A percentile compares a stretch with the other conserved stretches of the same genome.
These are phyloP conservation scores for Promerops cafer DNA, from an alignment of 2,113 vertebrate species.

Conservation along the genomic window DNA sequence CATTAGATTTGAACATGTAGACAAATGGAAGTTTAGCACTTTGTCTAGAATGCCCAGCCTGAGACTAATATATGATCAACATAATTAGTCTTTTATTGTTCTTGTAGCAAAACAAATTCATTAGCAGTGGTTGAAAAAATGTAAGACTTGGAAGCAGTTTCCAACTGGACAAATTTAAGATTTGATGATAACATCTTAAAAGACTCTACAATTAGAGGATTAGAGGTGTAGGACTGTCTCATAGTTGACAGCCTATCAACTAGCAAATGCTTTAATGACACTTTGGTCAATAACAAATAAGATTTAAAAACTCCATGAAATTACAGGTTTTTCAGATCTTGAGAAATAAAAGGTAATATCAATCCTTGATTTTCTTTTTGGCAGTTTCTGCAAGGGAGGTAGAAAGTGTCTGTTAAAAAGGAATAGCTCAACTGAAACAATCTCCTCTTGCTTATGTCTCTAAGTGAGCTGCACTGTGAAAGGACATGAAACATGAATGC, in stretches of 20 bases:
- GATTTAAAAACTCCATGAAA: not conserved
- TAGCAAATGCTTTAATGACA: not conserved
- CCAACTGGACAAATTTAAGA: conserved; percentile 19
- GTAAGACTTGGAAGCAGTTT: conserved; percentile 32
- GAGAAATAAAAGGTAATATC: not conserved
- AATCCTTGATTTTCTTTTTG: conserved; percentile 63
- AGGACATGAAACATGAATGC: conserved; percentile 59
- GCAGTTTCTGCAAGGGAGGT: conserved; percentile 62
- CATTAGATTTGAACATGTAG: conserved; percentile 35
- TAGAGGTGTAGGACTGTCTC: not conserved
- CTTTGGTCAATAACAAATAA: not conserved
- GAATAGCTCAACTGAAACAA: conserved; percentile 75
- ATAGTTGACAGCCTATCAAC: not conserved
- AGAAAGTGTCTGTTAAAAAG: conserved; percentile 68
- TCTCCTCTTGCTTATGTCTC: conserved; percentile 76
- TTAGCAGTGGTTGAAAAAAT: conserved; percentile 13
- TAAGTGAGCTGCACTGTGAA: conserved; percentile 70
- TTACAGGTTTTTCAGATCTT: not conserved
- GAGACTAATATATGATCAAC: conserved; percentile 19
- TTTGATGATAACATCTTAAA: not conserved
- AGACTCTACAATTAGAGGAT: not conserved
- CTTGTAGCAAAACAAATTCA: conserved; percentile 48
- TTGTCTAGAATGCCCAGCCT: not conserved
- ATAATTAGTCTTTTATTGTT: conserved; percentile 56
- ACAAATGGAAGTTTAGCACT: conserved; percentile 21